Conservation (phyloP, 2,113 vertebrate genomes). For the Marmota monax region DNA sequence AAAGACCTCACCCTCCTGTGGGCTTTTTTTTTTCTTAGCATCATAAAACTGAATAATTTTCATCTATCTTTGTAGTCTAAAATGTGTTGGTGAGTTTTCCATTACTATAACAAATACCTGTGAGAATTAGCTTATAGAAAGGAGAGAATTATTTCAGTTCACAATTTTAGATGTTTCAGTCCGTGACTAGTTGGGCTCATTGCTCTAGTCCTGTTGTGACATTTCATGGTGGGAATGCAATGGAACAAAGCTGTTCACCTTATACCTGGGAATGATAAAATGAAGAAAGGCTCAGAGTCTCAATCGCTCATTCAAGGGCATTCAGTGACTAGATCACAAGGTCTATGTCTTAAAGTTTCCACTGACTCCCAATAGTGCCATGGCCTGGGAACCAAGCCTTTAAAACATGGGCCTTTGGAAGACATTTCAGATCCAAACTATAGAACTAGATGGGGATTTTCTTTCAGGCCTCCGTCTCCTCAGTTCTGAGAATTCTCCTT, state of each 20-base stretch:
- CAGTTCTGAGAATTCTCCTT: not conserved
- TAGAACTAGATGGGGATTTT: not conserved
- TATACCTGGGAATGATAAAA: too few species aligned
- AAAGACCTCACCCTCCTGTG: not conserved
- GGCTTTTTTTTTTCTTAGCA: not conserved
- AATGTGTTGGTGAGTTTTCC: not conserved
- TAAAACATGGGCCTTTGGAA: not conserved
- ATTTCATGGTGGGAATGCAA: fast-evolving
- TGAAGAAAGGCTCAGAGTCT: not conserved
- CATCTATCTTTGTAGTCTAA: not conserved
- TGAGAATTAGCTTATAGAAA: not conserved
- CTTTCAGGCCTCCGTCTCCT: not conserved
- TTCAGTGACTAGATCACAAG: not conserved
- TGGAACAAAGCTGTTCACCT: too few species aligned
- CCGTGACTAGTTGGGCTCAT: fast-evolving
- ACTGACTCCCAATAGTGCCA: not conserved
- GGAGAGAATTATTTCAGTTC: not conserved
- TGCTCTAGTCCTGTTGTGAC: not conserved
- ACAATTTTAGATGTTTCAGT: not conserved
- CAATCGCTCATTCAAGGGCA: not conserved
- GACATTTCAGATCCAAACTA: not conserved
- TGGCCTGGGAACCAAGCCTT: not conserved
- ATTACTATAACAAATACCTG: not conserved
- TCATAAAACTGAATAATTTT: not conserved
- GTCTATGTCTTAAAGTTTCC: not conserved